A percentile compares a stretch with the other conserved stretches of the same genome.
Evolutionary conservation across 1,140 invertebrate genomes (phyloP).

Genomic region (Pachyrhynchus sulphureomaculatus): DNA sequence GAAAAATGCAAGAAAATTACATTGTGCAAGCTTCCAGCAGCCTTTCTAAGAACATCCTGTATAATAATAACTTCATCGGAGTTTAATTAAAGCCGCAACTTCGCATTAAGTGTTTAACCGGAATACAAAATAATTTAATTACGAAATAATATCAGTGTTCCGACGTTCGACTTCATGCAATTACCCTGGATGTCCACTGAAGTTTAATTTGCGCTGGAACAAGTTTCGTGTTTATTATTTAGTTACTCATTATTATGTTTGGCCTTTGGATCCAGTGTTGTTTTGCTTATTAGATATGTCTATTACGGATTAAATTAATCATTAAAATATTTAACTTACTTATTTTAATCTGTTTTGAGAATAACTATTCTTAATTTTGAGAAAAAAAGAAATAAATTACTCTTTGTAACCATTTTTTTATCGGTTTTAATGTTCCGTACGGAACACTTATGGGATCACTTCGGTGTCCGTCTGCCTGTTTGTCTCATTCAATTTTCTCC

Average conservation of each 20-base stretch:
- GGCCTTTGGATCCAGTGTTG: not conserved
- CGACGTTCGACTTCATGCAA: conserved; percentile 33
- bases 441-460: too few species aligned
- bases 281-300: not conserved
- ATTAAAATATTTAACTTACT: too few species aligned
- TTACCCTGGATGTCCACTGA: conserved; percentile 32
- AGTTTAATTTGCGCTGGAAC: conserved; percentile 28
- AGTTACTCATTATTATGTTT: conserved; percentile 25
- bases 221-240: conserved; percentile 33
- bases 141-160: conserved; percentile 33
- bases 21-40: too few species aligned
- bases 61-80: conserved; percentile 28
- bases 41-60: conserved; percentile 1
- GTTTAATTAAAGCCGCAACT: conserved; percentile 35
- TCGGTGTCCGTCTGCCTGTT: too few species aligned
- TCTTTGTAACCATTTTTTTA: too few species aligned
- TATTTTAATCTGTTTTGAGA: too few species aligned
- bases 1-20: too few species aligned
- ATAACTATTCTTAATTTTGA: too few species aligned
- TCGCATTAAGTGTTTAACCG: conserved; percentile 35
- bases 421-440: too few species aligned
- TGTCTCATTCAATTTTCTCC: too few species aligned
- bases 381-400: too few species aligned
- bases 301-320: not conserved
- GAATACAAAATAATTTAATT: conserved; percentile 37